Conservation (phyloP, 2,113 vertebrate genomes). For the Gasterosteus aculeatus region DNA sequence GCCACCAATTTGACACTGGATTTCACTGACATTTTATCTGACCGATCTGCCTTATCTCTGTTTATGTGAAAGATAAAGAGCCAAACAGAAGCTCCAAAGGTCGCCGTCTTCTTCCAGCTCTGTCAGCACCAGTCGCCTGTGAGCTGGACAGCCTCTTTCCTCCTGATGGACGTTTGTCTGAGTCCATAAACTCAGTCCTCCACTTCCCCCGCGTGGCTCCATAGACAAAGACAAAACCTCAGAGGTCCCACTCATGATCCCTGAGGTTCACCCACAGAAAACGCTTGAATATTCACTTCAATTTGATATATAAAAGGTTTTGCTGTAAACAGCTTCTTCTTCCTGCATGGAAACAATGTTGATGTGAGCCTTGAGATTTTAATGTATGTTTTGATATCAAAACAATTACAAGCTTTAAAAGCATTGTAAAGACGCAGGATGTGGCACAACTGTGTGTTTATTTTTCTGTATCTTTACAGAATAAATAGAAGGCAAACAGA, state of each 20-base stretch:
- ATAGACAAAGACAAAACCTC: neutral
- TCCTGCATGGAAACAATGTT: neutral
- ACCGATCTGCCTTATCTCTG: conserved; percentile 35
- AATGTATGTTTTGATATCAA: neutral
- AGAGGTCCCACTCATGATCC: conserved; percentile 19
- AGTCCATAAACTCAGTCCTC: neutral
- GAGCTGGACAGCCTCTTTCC: conserved; percentile 5
- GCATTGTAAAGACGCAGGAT: neutral
- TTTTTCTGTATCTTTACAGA: neutral
- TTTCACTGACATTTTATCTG: conserved; percentile 4
- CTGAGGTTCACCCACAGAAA: conserved; percentile 18
- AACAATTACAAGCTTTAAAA: neutral
- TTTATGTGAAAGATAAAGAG: conserved; percentile 43
- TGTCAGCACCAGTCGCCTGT: conserved; percentile 39
- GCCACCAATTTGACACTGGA: neutral
- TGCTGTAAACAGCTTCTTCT: too few species aligned
- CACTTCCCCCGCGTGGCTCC: neutral
- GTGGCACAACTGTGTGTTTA: too few species aligned
- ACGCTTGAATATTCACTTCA: neutral
- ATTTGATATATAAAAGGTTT: neutral
- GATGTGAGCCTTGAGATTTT: neutral
- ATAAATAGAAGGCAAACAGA: neutral
- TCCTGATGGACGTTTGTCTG: conserved; percentile 19
- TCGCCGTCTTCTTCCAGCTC: conserved; percentile 42
- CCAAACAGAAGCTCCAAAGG: conserved; percentile 53